These are phyloP conservation scores for Alethe diademata DNA, from an alignment of 2,113 vertebrate species.

Conservation along the genomic window DNA sequence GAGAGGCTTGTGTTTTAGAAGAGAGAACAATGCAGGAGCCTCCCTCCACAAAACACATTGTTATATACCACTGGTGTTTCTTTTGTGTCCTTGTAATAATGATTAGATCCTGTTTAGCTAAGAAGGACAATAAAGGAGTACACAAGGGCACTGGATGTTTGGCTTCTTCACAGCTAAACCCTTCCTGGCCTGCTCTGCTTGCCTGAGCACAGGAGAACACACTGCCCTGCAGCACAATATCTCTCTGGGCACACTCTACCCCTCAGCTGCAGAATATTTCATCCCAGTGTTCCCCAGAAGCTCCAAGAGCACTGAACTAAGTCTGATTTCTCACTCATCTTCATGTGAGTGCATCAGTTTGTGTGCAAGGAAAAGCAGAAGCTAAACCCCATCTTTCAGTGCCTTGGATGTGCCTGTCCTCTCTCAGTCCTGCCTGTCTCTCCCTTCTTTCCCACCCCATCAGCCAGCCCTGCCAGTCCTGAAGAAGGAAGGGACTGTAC, in stretches of 20 bases:
- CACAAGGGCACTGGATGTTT: conserved; percentile 6
- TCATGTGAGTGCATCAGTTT: background rate
- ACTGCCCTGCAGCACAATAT: background rate
- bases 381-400: background rate
- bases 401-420: background rate
- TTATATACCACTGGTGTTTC: background rate
- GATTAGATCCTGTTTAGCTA: conserved; percentile 39
- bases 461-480: conserved; percentile 6
- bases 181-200: background rate
- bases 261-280: background rate
- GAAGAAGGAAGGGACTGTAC: conserved; percentile 1
- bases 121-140: background rate
- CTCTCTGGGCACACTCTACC: background rate
- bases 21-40: background rate
- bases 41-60: background rate
- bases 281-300: background rate
- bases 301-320: background rate
- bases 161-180: conserved; percentile 25
- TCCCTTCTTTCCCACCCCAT: background rate
- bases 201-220: background rate
- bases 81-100: background rate
- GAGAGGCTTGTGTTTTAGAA: background rate
- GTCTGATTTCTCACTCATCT: background rate
- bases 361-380: background rate
- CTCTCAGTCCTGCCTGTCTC: background rate